Base-by-base conservation (phyloP, 2,888 invertebrate species). In the Taphrorychus bicolor region DNA sequence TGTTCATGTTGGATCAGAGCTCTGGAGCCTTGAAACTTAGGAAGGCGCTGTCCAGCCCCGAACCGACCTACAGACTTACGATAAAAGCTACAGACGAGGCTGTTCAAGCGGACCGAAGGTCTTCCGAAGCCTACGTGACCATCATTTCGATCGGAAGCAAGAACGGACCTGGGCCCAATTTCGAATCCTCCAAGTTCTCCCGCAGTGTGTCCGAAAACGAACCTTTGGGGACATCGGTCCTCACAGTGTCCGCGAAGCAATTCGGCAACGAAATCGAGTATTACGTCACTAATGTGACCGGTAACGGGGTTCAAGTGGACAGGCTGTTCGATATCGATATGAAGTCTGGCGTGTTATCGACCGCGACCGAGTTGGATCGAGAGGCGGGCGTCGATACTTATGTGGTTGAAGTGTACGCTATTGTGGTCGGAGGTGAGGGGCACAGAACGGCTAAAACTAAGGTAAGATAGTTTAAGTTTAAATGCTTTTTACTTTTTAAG, bases 21-120 rank as follows among this genome's bases (percentile, higher is more conserved):
- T 90, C 90, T 11, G 95, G 95, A 4, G 87, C 89, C 9, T 84
- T 94, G 66, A 87, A 87, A 18, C 82, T 93, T 69, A 86, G 87
- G 22, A 87, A 87, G 73, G 84, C 88, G 3, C 82, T 86, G 4
- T 82, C 85, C 2, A 85, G 84, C 66, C 86, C 90, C 0, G 92
- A 92, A 76, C 87, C 91, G 0, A 87, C 91, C 59, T 95, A 94
- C 84, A 91, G 91, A 76, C 84, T 96, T 45, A 91, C 92, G 0
- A 89, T 96, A 49, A 90, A 94, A 76, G 96, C 95, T 2, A 94
- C 95, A 5, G 96, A 96, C 81, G 95, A 95, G 80, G 96, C 95
- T 0, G 94, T 94, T 1, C 90, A 95, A 77, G 91, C 91, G 73
- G 95, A 95, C 80, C 87, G 95, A 69, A 90, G 91, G 82, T 93